phyloP scores from a whole-genome alignment of 2,888 invertebrate species.

The Anagyrus pseudococci region DNA sequence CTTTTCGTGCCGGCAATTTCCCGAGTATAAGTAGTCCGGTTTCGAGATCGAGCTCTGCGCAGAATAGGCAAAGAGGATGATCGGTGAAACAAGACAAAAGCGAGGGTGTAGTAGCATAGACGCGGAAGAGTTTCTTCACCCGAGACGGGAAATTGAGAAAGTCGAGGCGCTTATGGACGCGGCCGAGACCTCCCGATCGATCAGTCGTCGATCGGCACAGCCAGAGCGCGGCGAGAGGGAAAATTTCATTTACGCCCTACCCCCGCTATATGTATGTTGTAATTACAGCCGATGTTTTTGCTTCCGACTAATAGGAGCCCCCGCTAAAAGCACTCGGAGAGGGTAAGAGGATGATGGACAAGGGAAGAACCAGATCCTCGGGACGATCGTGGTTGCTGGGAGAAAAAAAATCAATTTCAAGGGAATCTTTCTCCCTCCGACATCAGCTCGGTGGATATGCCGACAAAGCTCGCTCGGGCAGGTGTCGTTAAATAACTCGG shows the following conservation, averaged over 20 bases:
- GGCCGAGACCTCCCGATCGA: conserved; percentile 7
- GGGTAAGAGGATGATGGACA: no score
- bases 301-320: conserved; percentile 9
- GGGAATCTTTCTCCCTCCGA: no score
- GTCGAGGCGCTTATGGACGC: no score
- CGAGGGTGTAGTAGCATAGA: neutral
- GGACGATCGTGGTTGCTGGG: no score
- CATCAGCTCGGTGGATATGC: no score
- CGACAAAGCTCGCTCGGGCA: no score
- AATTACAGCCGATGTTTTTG: conserved; percentile 26
- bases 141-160: conserved; percentile 33
- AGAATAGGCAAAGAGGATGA: no score
- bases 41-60: neutral
- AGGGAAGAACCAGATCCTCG: no score
- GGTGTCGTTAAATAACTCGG: no score
- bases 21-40: neutral
- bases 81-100: conserved; percentile 17
- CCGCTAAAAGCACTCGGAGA: no score
- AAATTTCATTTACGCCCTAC: conserved; percentile 29
- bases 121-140: conserved; percentile 20
- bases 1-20: neutral
- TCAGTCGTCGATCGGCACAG: neutral
- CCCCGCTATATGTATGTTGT: conserved; percentile 20
- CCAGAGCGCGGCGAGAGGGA: conserved; percentile 9
- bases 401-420: no score